Base-by-base conservation (phyloP, 2,888 invertebrate species). In the Drosophila suboccidentalis region DNA sequence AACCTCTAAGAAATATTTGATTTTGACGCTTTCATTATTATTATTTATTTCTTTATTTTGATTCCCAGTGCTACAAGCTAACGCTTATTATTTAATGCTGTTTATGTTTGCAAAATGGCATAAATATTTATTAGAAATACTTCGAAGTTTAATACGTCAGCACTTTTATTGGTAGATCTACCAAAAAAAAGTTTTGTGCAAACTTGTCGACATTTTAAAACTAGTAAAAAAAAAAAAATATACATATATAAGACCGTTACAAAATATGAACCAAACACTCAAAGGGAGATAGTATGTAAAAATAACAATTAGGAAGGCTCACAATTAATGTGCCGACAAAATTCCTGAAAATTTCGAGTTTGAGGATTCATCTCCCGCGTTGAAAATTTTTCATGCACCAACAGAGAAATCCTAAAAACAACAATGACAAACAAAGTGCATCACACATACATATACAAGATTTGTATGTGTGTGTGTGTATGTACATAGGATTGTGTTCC, bases 341-440 rank as follows among this genome's bases (percentile, higher is more conserved):
- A 84, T 90, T 88, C 84, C 62, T 53, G 54, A 60, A 84, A 87
- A 86, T 70, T 59, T 54, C 11, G 39, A 60, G 46, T 61, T 22
- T 47, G 46, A 74, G 57, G 46, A 64, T 59, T 13, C 60, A 46
- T 69, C 69, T 68, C 74, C 74, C 78, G 72, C 69, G 71, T 69
- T 53, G 72, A 60, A 75, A 72, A 84, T 80, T 82, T 72, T 88
- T 77, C 82, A 87, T 78, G 89, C 73, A 75, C 55, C 73, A 81
- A 75, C 75, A 71, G 55, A 70, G 51, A 74, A 60, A 70, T 69
- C 82, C 71, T 51, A 75, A 71, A 79, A 80, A 77, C 73, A 86
- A 83, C 80, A 85, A 87, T 73, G 85, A 78, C 80, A 74, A 75
- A 70, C 64, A 75, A 84, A 89, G 26, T 59, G 19, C 49, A 38